Base-by-base conservation (phyloP, 23 tunicate species). In the Aplidium turbinatum region DNA sequence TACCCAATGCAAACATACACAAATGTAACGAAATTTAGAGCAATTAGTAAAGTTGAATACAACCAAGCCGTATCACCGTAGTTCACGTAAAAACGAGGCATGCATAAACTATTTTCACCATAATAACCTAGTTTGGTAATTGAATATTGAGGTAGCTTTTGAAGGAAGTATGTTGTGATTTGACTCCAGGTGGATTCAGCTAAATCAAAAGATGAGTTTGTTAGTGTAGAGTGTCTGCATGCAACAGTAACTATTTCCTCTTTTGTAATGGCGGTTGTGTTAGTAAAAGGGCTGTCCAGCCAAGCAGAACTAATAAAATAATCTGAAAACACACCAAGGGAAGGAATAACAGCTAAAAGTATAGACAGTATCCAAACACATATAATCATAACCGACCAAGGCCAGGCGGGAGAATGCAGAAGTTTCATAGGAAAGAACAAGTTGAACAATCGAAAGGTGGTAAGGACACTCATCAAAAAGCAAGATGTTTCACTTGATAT, bases 91-190 rank as follows among this genome's bases (percentile, higher is more conserved):
- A 65, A 65, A 6, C 72, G 36, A 4, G 72, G 72, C 72, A 65
- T 36, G 28, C 72, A 65, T 36, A 65, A 13, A 29, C 72, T 65
- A 18, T 48, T 65, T 65, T 65, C 72, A 18, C 72, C 72, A 28
- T 65, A 65, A 21, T 65, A 65, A 35, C 72, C 50, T 26, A 60
- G 30, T 25, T 25, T 19, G 7, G 18, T 30, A 4, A 29, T 38
- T 11, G 6, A 5, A 13, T 9, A 16, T 5, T 60, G 7, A 27
- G 60, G 60, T 29, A 60, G 31, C 19, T 9, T 35, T 6, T 4
- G 18, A 4, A 7, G 7, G 9, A 60, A 26, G 18, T 6, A 3
- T 25, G 67, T 35, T 60, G 31, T 4, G 9, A 60, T 5, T 4
- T 11, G 7, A 5, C 19, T 11, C 67, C 67, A 60, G 9, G 9